Percentiles rank a stretch among this genome's conserved stretches.
Conservation (phyloP, 2,888 invertebrate genomes). For the Crioceris asparagi region DNA sequence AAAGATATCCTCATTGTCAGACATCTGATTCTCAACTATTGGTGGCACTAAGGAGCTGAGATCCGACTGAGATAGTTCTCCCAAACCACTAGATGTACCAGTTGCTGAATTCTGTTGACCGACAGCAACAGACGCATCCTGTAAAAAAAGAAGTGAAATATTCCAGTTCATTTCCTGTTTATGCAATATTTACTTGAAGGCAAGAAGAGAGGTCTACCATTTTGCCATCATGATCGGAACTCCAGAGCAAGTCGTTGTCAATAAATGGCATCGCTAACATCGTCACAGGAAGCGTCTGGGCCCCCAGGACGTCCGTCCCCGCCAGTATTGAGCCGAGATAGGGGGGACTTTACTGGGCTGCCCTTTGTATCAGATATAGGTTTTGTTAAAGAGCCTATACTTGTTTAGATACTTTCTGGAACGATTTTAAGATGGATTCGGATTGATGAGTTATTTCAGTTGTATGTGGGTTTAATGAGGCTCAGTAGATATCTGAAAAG, state of each 20-base stretch:
- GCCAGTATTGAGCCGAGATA: conserved; percentile 47
- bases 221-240: conserved; percentile 90
- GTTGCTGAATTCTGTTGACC: conserved; percentile 38
- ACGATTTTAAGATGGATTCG: too few relatives aligned
- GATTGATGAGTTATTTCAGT: too few relatives aligned
- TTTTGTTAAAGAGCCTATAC: too few relatives aligned
- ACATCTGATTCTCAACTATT: conserved; percentile 39
- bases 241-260: conserved; percentile 90
- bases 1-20: conserved; percentile 67
- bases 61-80: conserved; percentile 63
- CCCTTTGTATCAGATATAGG: too few relatives aligned
- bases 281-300: conserved; percentile 47
- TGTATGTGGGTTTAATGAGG: too few relatives aligned
- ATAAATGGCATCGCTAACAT: conserved; percentile 88
- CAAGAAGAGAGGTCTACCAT: conserved; percentile 86
- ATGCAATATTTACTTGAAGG: conserved; percentile 53
- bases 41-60: conserved; percentile 59
- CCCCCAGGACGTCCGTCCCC: conserved; percentile 51
- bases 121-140: conserved; percentile 53
- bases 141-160: conserved; percentile 27
- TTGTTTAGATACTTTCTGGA: too few relatives aligned
- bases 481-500: too few relatives aligned
- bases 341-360: too few relatives aligned
- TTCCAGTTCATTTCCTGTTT: neutral
- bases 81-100: conserved; percentile 32